phyloP scores from a whole-genome alignment of 1,140 invertebrate species.

The Anastatus disparis region DNA sequence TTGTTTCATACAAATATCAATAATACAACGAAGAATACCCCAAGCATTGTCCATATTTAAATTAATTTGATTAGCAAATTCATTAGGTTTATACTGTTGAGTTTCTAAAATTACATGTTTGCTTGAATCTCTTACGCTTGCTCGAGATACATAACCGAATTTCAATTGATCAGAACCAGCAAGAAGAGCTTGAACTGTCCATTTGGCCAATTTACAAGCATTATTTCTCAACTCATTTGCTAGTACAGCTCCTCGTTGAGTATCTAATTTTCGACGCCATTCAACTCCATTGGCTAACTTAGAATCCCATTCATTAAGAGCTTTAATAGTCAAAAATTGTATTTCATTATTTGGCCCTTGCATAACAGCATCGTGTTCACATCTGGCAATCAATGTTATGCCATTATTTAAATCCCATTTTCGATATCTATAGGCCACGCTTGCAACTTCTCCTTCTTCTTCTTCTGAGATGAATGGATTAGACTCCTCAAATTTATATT shows the following conservation, averaged over 20 bases:
- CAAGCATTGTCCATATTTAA: constrained; percentile 99
- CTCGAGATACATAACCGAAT: constrained; percentile 97
- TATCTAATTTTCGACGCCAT: constrained; percentile 97
- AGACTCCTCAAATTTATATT: constrained; percentile 88
- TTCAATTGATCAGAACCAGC: constrained; percentile 98
- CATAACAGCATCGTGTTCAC: constrained; percentile 96
- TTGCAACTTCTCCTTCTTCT: constrained; percentile 93
- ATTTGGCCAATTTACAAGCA: constrained; percentile 98
- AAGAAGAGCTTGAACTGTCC: constrained; percentile 96
- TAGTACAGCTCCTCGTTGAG: constrained; percentile 95
- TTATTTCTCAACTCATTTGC: constrained; percentile 99
- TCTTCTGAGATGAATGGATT: constrained; percentile 96
- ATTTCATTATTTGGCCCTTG: constrained; percentile 89
- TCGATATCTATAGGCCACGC: constrained; percentile 95
- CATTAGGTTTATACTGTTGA: constrained; percentile 97
- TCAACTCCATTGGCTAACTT: constrained; percentile 95
- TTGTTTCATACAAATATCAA: constrained; percentile 98
- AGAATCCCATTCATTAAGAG: constrained; percentile 99
- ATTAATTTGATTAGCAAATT: constrained; percentile 99
- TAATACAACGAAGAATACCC: constrained; percentile 98
- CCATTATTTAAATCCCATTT: constrained; percentile 97
- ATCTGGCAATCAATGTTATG: constrained; percentile 89
- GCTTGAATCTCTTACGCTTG: constrained; percentile 91
- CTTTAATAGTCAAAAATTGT: constrained; percentile 96
- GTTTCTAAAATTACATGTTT: constrained; percentile 98